Conservation (phyloP, 2,113 vertebrate genomes). For the Malurus cyaneus region DNA sequence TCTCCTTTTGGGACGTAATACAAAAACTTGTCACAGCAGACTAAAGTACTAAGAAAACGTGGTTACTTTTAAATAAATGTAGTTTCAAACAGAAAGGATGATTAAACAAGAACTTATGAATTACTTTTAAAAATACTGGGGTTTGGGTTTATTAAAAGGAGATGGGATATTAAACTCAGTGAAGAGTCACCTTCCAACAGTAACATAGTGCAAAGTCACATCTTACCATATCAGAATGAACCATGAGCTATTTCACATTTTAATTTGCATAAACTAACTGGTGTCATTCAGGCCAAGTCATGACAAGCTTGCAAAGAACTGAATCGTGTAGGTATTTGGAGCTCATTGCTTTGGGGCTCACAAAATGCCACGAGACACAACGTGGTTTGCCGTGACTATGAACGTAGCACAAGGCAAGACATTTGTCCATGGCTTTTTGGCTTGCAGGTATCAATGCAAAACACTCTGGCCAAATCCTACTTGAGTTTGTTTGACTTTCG, state of each 20-base stretch:
- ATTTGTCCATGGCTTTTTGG: background rate
- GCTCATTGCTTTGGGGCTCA: background rate
- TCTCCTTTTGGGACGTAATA: background rate
- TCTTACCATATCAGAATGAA: background rate
- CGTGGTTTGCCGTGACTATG: background rate
- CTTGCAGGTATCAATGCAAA: background rate
- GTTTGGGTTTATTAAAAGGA: background rate
- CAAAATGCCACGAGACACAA: background rate
- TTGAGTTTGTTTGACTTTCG: background rate
- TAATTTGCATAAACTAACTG: background rate
- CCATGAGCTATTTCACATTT: background rate
- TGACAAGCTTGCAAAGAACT: background rate
- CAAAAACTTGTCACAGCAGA: background rate
- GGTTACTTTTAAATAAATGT: background rate
- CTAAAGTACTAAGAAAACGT: background rate
- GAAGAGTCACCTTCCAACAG: background rate
- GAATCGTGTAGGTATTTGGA: background rate
- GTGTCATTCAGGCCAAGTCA: background rate
- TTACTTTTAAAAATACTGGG: background rate
- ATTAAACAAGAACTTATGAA: background rate
- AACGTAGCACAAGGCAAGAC: fast-evolving
- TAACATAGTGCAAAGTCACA: background rate
- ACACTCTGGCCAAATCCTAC: background rate
- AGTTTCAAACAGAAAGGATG: background rate
- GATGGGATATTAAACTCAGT: background rate